Conservation (phyloP, 1,140 invertebrate genomes). For the Carcinoscorpius rotundicauda region DNA sequence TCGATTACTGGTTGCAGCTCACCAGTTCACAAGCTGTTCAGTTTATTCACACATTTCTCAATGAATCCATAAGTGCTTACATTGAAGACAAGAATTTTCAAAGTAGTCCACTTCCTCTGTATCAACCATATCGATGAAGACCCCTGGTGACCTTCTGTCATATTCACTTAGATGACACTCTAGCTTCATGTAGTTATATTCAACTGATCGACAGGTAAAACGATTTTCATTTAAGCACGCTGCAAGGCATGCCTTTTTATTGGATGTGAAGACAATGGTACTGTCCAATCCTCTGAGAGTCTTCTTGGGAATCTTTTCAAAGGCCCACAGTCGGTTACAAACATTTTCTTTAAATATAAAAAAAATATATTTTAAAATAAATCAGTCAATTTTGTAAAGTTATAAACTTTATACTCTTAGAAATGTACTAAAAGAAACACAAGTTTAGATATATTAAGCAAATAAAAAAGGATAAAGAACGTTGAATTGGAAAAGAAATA, state of each 20-base stretch:
- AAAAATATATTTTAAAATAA: too few relatives aligned
- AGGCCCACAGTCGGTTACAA: constrained; percentile 79
- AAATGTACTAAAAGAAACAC: too few relatives aligned
- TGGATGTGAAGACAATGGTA: constrained; percentile 80
- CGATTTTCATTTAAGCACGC: constrained; percentile 84
- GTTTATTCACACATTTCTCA: not conserved
- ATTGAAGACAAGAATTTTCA: constrained; percentile 77
- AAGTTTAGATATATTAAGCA: too few relatives aligned
- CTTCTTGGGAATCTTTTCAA: constrained; percentile 84
- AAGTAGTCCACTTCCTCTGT: constrained; percentile 87
- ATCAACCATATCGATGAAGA: constrained; percentile 58
- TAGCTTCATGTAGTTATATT: constrained; percentile 85
- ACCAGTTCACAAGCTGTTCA: too few relatives aligned
- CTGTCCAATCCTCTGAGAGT: constrained; percentile 79
- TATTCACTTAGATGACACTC: constrained; percentile 80
- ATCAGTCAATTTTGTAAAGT: too few relatives aligned
- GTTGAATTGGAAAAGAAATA: too few relatives aligned
- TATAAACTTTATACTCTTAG: too few relatives aligned
- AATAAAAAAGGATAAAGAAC: too few relatives aligned
- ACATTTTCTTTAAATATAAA: constrained; percentile 55
- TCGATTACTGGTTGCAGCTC: too few relatives aligned
- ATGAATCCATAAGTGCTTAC: constrained; percentile 19
- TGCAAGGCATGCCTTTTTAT: constrained; percentile 82
- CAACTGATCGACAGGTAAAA: constrained; percentile 78
- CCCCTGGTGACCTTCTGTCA: constrained; percentile 68